Evolutionary conservation across 2,888 invertebrate genomes (phyloP).

Genomic region (Drosophila aldrichi): DNA sequence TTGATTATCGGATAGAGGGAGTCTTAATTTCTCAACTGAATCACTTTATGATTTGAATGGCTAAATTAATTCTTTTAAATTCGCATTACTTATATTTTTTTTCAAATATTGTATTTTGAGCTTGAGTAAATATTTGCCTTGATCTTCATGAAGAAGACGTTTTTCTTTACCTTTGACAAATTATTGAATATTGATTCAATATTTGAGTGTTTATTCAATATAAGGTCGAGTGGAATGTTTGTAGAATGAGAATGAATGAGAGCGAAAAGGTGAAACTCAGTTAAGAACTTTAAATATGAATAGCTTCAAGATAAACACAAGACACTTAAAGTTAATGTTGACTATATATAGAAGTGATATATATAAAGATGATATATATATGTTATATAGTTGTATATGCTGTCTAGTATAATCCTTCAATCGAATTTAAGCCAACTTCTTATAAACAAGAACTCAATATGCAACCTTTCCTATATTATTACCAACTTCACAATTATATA

Average conservation of each 20-base stretch:
- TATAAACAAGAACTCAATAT: not conserved
- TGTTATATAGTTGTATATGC: too few species aligned
- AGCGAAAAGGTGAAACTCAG: not conserved
- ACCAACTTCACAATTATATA: not conserved
- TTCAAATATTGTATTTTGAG: not conserved
- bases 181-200: not conserved
- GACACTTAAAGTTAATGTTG: not conserved
- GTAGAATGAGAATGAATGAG: not conserved
- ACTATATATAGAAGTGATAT: not conserved
- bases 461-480: too few species aligned
- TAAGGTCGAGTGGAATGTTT: not conserved
- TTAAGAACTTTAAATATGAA: not conserved
- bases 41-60: too few species aligned
- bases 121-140: not conserved
- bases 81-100: not conserved
- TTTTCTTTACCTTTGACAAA: not conserved
- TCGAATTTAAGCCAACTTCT: too few species aligned
- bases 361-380: not conserved
- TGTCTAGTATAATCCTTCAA: too few species aligned
- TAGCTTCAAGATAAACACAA: not conserved
- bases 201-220: not conserved
- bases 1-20: too few species aligned
- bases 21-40: too few species aligned
- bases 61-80: too few species aligned
- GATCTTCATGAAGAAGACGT: not conserved